phyloP scores from a whole-genome alignment of 2,888 invertebrate genomes.

The Camponotus fellah region DNA sequence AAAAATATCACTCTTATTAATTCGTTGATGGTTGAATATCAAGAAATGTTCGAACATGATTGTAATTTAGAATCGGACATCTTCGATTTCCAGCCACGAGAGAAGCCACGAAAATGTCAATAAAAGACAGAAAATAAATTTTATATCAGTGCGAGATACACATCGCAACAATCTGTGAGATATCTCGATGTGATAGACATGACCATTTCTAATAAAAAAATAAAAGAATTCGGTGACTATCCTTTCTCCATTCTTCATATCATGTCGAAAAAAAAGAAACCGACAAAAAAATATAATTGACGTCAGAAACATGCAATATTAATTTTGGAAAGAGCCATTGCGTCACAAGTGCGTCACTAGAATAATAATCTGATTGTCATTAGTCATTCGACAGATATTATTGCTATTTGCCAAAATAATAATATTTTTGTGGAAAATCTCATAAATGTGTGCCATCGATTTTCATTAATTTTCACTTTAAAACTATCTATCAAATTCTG shows the following conservation, averaged over 20 bases:
- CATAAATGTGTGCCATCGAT: not conserved
- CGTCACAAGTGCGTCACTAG: not conserved
- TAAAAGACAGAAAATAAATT: constrained; percentile 37
- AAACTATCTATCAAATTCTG: not conserved
- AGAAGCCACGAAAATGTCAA: constrained; percentile 7
- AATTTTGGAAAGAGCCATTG: not conserved
- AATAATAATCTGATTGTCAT: constrained; percentile 12
- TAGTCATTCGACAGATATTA: not conserved
- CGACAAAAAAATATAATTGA: not conserved
- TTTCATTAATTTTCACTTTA: constrained; percentile 15
- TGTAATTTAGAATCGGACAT: not conserved
- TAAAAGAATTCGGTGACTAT: constrained; percentile 16
- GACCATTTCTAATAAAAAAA: not conserved
- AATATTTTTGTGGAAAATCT: not conserved
- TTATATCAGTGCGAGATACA: constrained; percentile 21
- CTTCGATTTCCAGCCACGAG: constrained; percentile 20
- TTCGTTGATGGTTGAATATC: not conserved
- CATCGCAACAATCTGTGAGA: constrained; percentile 26
- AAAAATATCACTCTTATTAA: constrained; percentile 15
- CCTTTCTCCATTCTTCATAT: constrained; percentile 27
- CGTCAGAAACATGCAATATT: constrained; percentile 6
- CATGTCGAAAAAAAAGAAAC: constrained; percentile 3
- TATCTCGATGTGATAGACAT: constrained; percentile 39
- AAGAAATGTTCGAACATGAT: not conserved
- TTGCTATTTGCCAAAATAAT: not conserved